phyloP scores from a whole-genome alignment of 2,113 vertebrate species.

The Malurus melanocephalus region DNA sequence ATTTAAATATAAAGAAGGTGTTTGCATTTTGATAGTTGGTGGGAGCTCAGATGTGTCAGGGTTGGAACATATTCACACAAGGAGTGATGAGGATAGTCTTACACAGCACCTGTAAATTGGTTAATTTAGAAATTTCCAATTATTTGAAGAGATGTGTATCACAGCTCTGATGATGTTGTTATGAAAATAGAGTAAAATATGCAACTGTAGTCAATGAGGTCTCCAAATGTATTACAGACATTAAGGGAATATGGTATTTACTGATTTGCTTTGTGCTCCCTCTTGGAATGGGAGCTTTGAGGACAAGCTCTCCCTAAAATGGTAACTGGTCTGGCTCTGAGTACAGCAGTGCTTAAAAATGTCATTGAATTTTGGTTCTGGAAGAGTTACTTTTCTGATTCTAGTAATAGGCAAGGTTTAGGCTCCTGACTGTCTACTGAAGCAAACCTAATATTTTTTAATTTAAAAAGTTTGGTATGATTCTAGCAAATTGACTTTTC shows the following conservation, averaged over 20 bases:
- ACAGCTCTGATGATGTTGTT: background rate
- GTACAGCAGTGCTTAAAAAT: background rate
- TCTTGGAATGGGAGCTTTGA: background rate
- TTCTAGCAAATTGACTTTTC: background rate
- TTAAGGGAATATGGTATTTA: background rate
- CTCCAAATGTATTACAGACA: background rate
- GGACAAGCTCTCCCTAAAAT: background rate
- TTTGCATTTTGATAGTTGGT: background rate
- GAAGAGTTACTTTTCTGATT: background rate
- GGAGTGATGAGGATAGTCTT: background rate
- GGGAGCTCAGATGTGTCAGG: accelerated
- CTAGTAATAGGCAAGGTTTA: background rate
- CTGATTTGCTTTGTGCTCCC: background rate
- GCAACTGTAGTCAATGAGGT: background rate
- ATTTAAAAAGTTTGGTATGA: background rate
- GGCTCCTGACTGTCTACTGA: background rate
- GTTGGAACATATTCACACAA: background rate
- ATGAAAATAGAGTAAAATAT: background rate
- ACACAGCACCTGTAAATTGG: background rate
- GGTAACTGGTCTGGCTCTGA: background rate
- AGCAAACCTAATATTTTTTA: background rate
- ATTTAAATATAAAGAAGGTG: background rate
- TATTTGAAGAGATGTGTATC: background rate
- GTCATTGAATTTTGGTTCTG: background rate
- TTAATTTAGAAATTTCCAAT: background rate